Evolutionary conservation across 2,888 invertebrate species (phyloP), one percentile per base, ranked within the genome.

Genomic region (Calliphora vomitoria): DNA sequence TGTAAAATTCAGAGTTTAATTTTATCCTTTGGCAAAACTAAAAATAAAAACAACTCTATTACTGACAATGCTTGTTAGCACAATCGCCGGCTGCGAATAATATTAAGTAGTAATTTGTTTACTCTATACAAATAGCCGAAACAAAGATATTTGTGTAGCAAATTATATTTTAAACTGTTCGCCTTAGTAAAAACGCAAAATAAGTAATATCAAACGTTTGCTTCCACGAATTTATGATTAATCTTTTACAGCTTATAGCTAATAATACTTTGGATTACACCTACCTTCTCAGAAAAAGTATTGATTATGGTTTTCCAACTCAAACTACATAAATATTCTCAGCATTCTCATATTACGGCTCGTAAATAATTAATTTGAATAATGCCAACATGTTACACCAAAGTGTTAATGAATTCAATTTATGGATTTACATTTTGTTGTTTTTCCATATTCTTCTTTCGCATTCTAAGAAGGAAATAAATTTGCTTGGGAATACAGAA

Each of bases 381-480:
- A 82, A 64, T 80, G 88, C 85, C 92, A 90, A 89, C 89, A 90
- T 89, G 91, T 90, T 91, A 90, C 91, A 90, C 89, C 79, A 91
- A 91, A 91, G 89, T 90, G 88, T 89, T 90, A 89, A 89, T 78
- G 38, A 53, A 75, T 68, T 62, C n/a, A 20, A 55, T 35, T 76
- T 53, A 66, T n/a, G n/a, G 11, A 47, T 31, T 44, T n/a, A 66
- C 4, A 35, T 78, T 64, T 55, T 31, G n/a, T 78, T 44, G 38
- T 31, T 72, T 72, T 64, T 41, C 31, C 3, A 31, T 31, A 4
- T 18, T 69, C 35, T 62, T 25, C 31, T 20, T 31, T 35, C 11
- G 8, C 20, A 47, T 25, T 47, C 25, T 31, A 15, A 11, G n/a
- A 11, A 35, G 10, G n/a, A 25, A 35, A 35, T 35, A 35, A 35